Evolutionary conservation across 2,888 invertebrate species (phyloP), one percentile per base, ranked within the genome.

Genomic region (Drosophila demipolita): DNA sequence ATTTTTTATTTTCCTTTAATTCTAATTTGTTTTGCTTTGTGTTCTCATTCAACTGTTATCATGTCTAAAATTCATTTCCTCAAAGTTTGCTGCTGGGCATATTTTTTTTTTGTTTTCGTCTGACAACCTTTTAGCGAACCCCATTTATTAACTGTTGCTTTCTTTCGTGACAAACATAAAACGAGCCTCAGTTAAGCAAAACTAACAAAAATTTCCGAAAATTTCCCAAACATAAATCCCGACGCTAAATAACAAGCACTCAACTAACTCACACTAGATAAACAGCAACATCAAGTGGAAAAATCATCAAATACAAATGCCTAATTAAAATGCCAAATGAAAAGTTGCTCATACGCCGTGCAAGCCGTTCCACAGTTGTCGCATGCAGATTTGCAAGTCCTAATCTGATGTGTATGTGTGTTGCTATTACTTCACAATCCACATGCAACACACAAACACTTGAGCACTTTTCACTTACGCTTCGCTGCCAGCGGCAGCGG

Each of bases 391-490:
- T 78, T 66, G 69, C 81, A 76, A 81, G 82, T 87, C 87, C 90
- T 66, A 76, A 83, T 85, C 83, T 83, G 60, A 40, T 57, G 26
- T 50, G 45, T 32, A 42, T 55, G 17, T 58, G 26, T 33, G 38
- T 57, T 48, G 66, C 68, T 83, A 83, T 87, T 87, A 88, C 90
- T 90, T 87, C 90, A 90, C 78, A 65, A 55, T 68, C 60, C 69
- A 65, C 76, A 76, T 73, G 77, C 70, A 80, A 67, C 66, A 50
- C 54, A 36, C 54, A 65, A 64, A 71, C 73, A 74, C 70, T 76
- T 73, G 77, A 57, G 20, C 72, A 66, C 83, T 77, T 83, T 87
- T 89, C 74, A 77, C 89, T 83, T 79, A 87, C 87, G 89, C 89
- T 75, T 82, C 73, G 78, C 73, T 77, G 87, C 78, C 60, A 64